Evolutionary conservation across 2,797 vertebrate genomes (phyloP), one percentile per base, ranked within the genome.

Genomic region (Ficedula albicollis): DNA sequence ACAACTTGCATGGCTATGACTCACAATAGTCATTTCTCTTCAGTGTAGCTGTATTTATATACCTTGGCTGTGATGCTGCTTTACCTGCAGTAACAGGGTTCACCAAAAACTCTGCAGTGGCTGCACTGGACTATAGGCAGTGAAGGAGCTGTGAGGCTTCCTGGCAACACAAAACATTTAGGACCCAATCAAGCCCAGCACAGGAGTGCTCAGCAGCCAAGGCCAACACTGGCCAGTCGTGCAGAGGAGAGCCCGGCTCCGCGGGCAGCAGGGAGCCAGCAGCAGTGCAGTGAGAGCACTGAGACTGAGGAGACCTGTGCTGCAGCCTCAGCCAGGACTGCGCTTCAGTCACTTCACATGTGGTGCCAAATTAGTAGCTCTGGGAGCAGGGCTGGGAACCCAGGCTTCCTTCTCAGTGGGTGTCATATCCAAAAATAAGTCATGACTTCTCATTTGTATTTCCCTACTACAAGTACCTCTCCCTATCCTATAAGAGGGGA

Each of bases 231-330:
- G 4, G 12, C 20, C 23, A 36, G 2, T 56, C 12, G 16, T 15
- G n/a, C 21, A 26, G 56, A 27, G 11, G 34, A 14, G 4, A 55
- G n/a, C 11, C 2, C 30, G 68, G 30, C 13, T 56, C 8, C 54
- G 3, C 4, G 25, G 20, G 19, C 56, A 67, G 15, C 10, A 62
- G 10, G 23, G 25, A 72, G 67, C 15, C 22, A 44, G 67, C 7
- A 21, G n/a, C 58, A 55, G 23, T 4, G 15, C 0, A 3, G 8
- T 6, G 6, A 49, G 18, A 46, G 19, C 3, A 2, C n/a, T 23
- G n/a, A 67, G 26, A 20, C 34, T 26, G 9, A 72, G 10, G 9
- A 59, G 15, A 38, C 26, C 51, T 17, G 6, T 20, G 26, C 15
- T 21, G 26, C 4, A 76, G 21, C 36, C 59, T 83, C 49, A 39